Conservation (phyloP, 2,113 vertebrate species). For the Scatophagus argus region DNA sequence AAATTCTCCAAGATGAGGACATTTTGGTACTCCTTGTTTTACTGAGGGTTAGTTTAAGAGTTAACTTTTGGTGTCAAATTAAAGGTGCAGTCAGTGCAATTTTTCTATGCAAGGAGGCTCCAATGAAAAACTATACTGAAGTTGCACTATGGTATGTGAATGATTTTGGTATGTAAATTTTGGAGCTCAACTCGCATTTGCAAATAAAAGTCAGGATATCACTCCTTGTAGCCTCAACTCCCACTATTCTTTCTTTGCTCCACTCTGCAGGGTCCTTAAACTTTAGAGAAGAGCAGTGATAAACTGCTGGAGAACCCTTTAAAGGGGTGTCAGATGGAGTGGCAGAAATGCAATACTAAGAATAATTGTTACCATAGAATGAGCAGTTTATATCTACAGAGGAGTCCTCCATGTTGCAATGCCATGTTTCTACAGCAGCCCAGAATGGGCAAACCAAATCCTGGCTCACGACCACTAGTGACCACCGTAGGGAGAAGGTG, state of each 20-base stretch:
- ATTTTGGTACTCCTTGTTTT: not conserved
- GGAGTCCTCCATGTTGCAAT: too few species aligned
- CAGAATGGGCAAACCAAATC: too few species aligned
- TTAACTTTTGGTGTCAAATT: not conserved
- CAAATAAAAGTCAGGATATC: not conserved
- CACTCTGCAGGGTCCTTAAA: not conserved
- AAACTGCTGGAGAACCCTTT: not conserved
- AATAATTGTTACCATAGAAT: too few species aligned
- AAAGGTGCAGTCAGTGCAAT: not conserved
- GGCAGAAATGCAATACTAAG: too few species aligned
- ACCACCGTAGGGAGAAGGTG: too few species aligned
- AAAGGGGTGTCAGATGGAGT: too few species aligned
- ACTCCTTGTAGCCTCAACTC: not conserved
- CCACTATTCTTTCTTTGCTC: not conserved
- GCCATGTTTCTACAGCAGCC: too few species aligned
- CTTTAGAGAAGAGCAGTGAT: not conserved
- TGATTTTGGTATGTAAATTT: not conserved
- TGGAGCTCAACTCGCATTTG: not conserved
- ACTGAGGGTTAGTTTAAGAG: not conserved
- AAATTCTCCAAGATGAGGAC: slow-evolving; percentile 1
- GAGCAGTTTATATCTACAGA: too few species aligned
- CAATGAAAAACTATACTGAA: not conserved
- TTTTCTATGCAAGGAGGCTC: not conserved
- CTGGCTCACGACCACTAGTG: too few species aligned
- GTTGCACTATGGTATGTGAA: not conserved